Evolutionary conservation across 2,888 invertebrate species (phyloP).

Genomic region (Deilephila porcellus): DNA sequence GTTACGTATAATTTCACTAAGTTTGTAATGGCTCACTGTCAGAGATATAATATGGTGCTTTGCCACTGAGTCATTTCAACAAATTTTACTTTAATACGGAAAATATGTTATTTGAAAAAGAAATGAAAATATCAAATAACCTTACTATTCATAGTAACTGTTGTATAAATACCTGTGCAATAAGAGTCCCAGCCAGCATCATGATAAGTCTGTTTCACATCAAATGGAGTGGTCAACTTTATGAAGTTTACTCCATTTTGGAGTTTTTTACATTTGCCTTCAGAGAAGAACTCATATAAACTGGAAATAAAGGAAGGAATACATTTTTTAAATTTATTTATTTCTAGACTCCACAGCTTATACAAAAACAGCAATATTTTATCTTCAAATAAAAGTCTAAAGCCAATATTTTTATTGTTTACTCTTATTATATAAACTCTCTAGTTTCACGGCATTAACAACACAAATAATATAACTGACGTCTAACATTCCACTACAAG

Average conservation of each 20-base stretch:
- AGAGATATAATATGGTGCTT: too few relatives aligned
- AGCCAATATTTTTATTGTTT: too few relatives aligned
- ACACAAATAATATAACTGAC: neutral
- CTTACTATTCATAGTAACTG: neutral
- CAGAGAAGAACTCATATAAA: conserved; percentile 86
- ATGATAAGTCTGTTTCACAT: conserved; percentile 81
- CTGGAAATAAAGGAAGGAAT: conserved; percentile 54
- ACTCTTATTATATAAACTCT: too few relatives aligned
- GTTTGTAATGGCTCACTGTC: too few relatives aligned
- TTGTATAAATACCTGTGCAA: conserved; percentile 79
- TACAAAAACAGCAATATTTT: too few relatives aligned
- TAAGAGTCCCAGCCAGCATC: conserved; percentile 95
- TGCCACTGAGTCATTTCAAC: too few relatives aligned
- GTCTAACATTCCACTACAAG: neutral
- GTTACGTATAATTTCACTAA: too few relatives aligned
- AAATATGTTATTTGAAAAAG: too few relatives aligned
- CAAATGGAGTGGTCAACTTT: conserved; percentile 62
- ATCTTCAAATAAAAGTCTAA: too few relatives aligned
- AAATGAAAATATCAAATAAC: neutral
- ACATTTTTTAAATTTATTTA: neutral
- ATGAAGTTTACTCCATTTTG: conserved; percentile 63
- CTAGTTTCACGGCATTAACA: too few relatives aligned
- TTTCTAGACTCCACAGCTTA: too few relatives aligned
- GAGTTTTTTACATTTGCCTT: conserved; percentile 71
- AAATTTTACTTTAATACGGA: too few relatives aligned